Base-by-base conservation (phyloP, 2,888 invertebrate genomes). In the Ochropacha duplaris region DNA sequence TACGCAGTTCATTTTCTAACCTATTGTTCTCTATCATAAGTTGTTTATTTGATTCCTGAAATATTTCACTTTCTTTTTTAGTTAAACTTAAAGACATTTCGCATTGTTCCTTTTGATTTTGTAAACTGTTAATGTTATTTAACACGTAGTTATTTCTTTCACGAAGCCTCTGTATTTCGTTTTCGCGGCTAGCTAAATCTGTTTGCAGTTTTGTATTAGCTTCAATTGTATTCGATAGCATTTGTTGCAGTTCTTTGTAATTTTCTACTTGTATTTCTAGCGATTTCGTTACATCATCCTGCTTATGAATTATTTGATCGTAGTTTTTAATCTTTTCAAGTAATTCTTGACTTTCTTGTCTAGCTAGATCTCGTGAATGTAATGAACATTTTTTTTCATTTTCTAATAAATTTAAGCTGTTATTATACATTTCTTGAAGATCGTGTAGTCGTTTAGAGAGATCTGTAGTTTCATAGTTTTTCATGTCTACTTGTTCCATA, bases 271-370 rank as follows among this genome's bases (percentile, higher is more conserved):
- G 68, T 44, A 61, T 54, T 61, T 77, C 72, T 34, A 76, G 69
- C 4, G 70, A 64, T 54, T 74, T 73, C 16, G 69, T 59, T 1
- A 78, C 57, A 55, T 79, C 72, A 26, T 74, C 66, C 62, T 78
- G 75, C 61, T 68, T 72, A 55, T 72, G 64, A 31, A 76, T 52
- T 4, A 75, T 57, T 12, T 79, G 67, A 59, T 81, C 73, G 58
- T 79, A 81, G 62, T 79, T 69, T 69, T 79, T 84, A 3, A 86
- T 69, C 67, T 78, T 86, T 57, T 82, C 66, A 16, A 88, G 61
- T 59, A 90, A 61, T 59, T 86, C 84, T 61, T 80, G 69, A 66
- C 89, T 90, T 71, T 91, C 87, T 65, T 78, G 77, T 63, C 71
- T 81, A 14, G 83, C 84, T 58, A 84, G 54, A 36, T 84, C 71